Evolutionary conservation across 2,888 invertebrate species (phyloP).

Genomic region (Ctena decussata): DNA sequence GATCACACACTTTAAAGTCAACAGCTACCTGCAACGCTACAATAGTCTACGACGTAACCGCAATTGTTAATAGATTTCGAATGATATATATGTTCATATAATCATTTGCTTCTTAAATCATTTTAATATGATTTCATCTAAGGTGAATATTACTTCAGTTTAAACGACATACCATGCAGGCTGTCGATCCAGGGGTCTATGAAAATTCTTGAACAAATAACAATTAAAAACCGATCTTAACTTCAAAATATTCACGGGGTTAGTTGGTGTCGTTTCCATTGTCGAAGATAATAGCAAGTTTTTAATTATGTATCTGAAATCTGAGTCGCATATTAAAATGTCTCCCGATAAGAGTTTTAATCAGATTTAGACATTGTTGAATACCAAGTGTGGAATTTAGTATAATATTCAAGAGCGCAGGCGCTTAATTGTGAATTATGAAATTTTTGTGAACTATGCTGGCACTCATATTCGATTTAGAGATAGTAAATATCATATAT

Average conservation of each 20-base stretch:
- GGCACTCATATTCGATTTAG: neutral
- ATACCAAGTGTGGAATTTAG: neutral
- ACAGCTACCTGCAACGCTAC: neutral
- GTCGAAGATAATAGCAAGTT: neutral
- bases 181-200: neutral
- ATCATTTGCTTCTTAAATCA: neutral
- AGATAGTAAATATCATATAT: neutral
- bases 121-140: neutral
- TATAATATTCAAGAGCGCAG: neutral
- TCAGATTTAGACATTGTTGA: neutral
- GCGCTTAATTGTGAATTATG: neutral
- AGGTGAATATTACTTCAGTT: neutral
- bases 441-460: neutral
- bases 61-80: neutral
- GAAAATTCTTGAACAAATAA: constrained; percentile 3
- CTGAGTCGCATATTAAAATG: neutral
- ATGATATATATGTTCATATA: constrained; percentile 1
- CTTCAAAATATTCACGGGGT: neutral
- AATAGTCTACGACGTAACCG: neutral
- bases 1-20: too few relatives aligned
- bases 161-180: neutral
- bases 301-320: neutral
- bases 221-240: constrained; percentile 2
- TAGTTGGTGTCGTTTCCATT: neutral
- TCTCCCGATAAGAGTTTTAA: neutral